These are phyloP conservation scores for Dolichotis patagonum DNA, from an alignment of 2,113 vertebrate genomes.

Conservation along the genomic window DNA sequence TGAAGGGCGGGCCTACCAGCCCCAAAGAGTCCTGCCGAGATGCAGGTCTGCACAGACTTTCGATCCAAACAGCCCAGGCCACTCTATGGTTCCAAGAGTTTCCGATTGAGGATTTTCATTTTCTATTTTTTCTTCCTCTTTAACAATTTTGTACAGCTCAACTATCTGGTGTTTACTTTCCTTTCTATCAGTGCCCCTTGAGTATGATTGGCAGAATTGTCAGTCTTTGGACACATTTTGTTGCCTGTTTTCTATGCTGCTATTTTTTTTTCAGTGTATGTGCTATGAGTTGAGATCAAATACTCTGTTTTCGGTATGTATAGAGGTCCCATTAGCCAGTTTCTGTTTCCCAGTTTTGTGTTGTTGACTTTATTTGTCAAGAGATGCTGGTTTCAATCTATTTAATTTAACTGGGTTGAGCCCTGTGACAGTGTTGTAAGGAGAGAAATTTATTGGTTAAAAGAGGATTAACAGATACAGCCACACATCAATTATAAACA, in stretches of 20 bases:
- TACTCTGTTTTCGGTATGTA: neutral
- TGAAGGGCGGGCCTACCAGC: no score
- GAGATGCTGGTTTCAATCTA: neutral
- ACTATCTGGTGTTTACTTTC: neutral
- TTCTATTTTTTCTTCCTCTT: neutral
- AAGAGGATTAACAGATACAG: neutral
- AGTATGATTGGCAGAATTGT: neutral
- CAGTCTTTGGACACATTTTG: neutral
- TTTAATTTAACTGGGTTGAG: neutral
- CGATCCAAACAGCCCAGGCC: no score
- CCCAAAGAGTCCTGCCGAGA: no score
- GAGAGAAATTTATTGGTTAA: neutral
- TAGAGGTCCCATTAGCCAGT: neutral
- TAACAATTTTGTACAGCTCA: neutral
- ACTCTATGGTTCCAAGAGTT: no score
- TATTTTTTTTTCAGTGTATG: neutral
- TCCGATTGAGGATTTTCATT: neutral
- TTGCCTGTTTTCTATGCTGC: neutral
- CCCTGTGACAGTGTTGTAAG: neutral
- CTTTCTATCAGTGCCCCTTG: neutral
- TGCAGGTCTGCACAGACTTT: no score
- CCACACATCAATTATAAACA: neutral
- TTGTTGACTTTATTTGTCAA: neutral
- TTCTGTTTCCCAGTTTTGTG: neutral
- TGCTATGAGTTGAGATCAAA: neutral